phyloP scores from a whole-genome alignment of 2,113 vertebrate genomes.

The Pseudorhombus dupliciocellatus region DNA sequence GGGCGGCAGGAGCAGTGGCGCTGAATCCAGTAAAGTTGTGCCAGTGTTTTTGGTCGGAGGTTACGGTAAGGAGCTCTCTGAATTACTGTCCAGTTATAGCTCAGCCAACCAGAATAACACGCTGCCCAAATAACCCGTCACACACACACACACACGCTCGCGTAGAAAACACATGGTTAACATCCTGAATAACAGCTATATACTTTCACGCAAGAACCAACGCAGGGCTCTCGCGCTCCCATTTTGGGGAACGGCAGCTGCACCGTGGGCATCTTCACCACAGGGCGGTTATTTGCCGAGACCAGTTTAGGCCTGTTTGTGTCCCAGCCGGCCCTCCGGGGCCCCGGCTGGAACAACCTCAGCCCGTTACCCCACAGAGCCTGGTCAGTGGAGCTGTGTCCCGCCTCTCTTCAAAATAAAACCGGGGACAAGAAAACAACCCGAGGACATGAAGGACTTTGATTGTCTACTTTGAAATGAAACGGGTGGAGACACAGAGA shows the following conservation, averaged over 20 bases:
- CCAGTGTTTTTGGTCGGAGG: constrained; percentile 56
- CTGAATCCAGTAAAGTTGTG: constrained; percentile 47
- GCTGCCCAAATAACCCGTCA: constrained; percentile 54
- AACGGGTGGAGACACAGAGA: neutral
- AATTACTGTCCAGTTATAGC: constrained; percentile 60
- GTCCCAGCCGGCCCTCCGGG: constrained; percentile 30
- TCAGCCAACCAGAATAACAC: constrained; percentile 69
- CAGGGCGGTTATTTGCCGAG: constrained; percentile 68
- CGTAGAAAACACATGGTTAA: constrained; percentile 56
- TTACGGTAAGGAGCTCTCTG: constrained; percentile 61
- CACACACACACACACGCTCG: constrained; percentile 34
- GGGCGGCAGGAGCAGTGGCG: constrained; percentile 5
- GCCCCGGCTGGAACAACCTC: constrained; percentile 26
- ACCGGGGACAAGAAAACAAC: neutral
- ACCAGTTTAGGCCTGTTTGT: constrained; percentile 69
- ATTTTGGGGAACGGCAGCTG: constrained; percentile 61
- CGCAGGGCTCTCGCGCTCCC: constrained; percentile 38
- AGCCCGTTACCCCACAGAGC: constrained; percentile 17
- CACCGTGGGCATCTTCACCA: constrained; percentile 56
- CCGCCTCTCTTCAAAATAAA: constrained; percentile 26
- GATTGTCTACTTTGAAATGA: neutral
- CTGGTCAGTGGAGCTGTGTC: neutral
- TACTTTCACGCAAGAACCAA: constrained; percentile 57
- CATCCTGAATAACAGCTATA: constrained; percentile 59
- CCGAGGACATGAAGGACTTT: neutral